A percentile compares a stretch with the other conserved stretches of the same genome.
These are phyloP conservation scores for Rachycentron canadum DNA, from an alignment of 2,797 vertebrate genomes.

Conservation along the genomic window DNA sequence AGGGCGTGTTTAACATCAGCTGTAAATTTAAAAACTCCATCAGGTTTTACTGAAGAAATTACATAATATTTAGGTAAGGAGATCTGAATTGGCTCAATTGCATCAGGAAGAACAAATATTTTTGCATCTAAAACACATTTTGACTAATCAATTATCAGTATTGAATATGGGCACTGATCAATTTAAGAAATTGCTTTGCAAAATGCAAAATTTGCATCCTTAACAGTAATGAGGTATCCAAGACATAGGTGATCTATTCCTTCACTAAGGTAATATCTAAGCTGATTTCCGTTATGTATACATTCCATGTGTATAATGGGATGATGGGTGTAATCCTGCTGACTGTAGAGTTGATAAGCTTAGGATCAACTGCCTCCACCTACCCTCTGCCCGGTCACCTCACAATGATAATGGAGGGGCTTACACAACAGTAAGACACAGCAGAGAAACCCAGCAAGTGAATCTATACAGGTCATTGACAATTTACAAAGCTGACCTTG, in stretches of 20 bases:
- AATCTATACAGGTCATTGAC: neutral
- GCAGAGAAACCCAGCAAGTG: conserved; percentile 23
- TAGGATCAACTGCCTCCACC: conserved; percentile 79
- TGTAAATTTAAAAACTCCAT: neutral
- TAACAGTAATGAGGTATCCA: conserved; percentile 9
- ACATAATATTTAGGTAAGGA: neutral
- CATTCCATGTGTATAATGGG: conserved; percentile 81
- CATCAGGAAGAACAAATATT: neutral
- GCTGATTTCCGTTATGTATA: conserved; percentile 77
- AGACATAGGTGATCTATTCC: conserved; percentile 63
- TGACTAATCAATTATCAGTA: neutral
- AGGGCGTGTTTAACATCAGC: neutral
- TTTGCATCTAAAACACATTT: neutral
- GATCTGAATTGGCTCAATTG: neutral
- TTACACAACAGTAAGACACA: conserved; percentile 72
- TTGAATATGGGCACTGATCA: neutral
- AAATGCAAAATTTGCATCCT: neutral
- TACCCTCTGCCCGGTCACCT: conserved; percentile 77
- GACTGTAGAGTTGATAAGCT: conserved; percentile 82
- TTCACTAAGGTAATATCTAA: conserved; percentile 73
- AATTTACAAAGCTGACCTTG: neutral
- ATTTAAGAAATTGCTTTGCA: neutral
- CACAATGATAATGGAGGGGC: conserved; percentile 79
- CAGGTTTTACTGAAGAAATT: neutral
- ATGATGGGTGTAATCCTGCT: conserved; percentile 86